Base-by-base conservation (phyloP, 2,797 vertebrate genomes). In the Hippocampus kuda region DNA sequence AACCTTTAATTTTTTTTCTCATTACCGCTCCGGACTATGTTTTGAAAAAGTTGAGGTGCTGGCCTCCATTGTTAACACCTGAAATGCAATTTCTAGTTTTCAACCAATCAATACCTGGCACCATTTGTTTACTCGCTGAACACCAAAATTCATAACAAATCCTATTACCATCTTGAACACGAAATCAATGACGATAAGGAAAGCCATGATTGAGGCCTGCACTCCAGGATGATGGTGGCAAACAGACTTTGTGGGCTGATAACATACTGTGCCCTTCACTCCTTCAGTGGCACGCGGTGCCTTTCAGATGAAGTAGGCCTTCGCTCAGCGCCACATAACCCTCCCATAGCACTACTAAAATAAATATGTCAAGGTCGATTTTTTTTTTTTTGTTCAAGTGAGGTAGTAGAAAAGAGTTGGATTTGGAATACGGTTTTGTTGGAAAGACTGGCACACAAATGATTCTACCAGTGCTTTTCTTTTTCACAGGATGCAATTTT, bases 51-150 rank as follows among this genome's bases (percentile, higher is more conserved):
- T 61, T 67, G 71, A 83, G 69, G 79, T 74, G 65, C 44, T 61
- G 67, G 51, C 75, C 78, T 75, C 66, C 30, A 62, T 77, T 77
- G 75, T 84, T 85, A 83, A 82, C 81, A 84, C 74, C 78, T 82
- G 60, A 74, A 84, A 88, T 88, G 70, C 76, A 84, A 88, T 88
- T 84, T 84, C 73, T 79, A 76, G 70, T 82, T 76, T 71, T 82
- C 79, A 80, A 82, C 77, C 85, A 86, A 89, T 89, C 83, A 84
- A 88, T 87, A 84, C 64, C 73, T 87, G 83, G 77, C 74, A 77
- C 80, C 70, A 76, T 82, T 79, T 85, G 77, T 84, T 87, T 81
- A 81, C 79, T 84, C 75, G 78, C 75, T 69, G 79, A 84, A 71
- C 71, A 80, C 79, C 73, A 83, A 75, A 83, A 86, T 80, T 87